Base-by-base conservation (phyloP, 2,113 vertebrate genomes). In the Columbina picui region DNA sequence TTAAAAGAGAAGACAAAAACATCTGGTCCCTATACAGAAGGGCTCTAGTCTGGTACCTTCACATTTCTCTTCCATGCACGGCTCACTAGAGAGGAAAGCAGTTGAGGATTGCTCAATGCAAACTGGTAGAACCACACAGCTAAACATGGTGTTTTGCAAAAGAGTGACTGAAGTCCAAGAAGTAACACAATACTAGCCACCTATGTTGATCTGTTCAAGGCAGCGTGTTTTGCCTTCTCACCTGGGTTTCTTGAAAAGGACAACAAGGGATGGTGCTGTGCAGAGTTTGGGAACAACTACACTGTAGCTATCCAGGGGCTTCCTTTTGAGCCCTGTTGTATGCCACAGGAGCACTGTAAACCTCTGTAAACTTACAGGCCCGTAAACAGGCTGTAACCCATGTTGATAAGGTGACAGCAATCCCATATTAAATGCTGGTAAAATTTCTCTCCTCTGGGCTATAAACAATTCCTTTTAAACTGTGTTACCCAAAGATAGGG, bases 231-330 rank as follows among this genome's bases (percentile, higher is more conserved):
- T 55, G 29, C 49, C 56, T 70, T n/a, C 39, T 47, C 34, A 45
- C 6, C 20, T 60, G 20, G 15, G 20, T 41, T 50, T 32, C 21
- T 53, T 38, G n/a, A 25, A 61, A 47, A 12, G 38, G 27, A 52
- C 22, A 38, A 7, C 0, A 4, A 68, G 36, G 17, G 6, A 23
- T 45, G 25, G 27, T 8, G 23, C 30, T 25, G 25, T 1, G 2
- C 27, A 53, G 29, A n/a, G 26, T 39, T 30, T 74, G 52, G 12
- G 36, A 63, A 45, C 45, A 69, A 76, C 20, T 64, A 5, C 10
- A 25, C n/a, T 2, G 2, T 7, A 52, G 34, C 49, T 63, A 29
- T 12, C 8, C 15, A 26, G 61, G 20, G 41, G 27, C 32, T 65
- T 14, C n/a, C 15, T 7, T 8, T 57, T 3, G 9, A 65, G 43